These are phyloP conservation scores for Noctua janthe DNA, from an alignment of 2,888 invertebrate genomes.

Conservation along the genomic window DNA sequence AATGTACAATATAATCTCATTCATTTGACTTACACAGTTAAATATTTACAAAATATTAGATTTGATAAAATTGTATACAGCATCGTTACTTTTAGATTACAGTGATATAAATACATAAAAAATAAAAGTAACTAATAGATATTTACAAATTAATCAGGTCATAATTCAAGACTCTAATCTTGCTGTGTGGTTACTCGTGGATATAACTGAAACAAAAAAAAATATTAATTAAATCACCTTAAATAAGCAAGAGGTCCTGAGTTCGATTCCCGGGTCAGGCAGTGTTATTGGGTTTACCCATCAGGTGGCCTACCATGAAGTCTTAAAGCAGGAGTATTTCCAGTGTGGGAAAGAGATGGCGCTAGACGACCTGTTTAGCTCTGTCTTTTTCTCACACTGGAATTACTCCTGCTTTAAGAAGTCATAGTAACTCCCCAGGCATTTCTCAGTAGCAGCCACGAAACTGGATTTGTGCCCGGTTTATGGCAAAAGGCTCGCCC, in stretches of 20 bases:
- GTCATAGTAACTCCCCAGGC: too few relatives aligned
- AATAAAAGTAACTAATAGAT: constrained; percentile 86
- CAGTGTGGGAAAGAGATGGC: too few relatives aligned
- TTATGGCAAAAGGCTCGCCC: too few relatives aligned
- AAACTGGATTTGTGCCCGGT: too few relatives aligned
- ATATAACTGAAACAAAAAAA: constrained; percentile 89
- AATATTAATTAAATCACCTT: not conserved
- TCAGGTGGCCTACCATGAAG: too few relatives aligned
- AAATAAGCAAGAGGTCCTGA: not conserved
- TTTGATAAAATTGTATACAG: constrained; percentile 90
- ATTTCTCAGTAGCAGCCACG: too few relatives aligned
- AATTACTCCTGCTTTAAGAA: too few relatives aligned
- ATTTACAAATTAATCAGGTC: constrained; percentile 87
- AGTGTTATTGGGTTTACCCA: too few relatives aligned
- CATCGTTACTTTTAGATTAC: constrained; percentile 86
- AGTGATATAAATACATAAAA: constrained; percentile 90
- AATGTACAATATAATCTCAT: constrained; percentile 91
- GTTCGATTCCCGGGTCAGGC: too few relatives aligned
- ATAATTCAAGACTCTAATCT: constrained; percentile 80
- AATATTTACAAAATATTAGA: constrained; percentile 90
- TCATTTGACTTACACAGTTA: constrained; percentile 86
- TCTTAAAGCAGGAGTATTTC: too few relatives aligned
- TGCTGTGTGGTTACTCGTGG: constrained; percentile 91
- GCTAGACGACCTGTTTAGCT: too few relatives aligned
- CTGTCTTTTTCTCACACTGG: too few relatives aligned